Evolutionary conservation across 2,888 invertebrate species (phyloP).

Genomic region (Plusia festucae): DNA sequence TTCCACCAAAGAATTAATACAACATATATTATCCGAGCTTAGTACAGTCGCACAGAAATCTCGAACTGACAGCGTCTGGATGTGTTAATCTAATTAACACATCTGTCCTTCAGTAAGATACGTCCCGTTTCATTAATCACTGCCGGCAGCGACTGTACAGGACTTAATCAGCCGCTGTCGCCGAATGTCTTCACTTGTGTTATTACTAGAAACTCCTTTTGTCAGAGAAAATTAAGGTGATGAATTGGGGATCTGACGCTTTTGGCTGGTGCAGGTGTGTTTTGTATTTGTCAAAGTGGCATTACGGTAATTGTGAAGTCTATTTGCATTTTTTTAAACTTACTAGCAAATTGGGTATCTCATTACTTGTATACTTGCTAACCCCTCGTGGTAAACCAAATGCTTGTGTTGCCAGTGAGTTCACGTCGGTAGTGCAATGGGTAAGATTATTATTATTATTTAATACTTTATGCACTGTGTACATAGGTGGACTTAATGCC

Average conservation of each 20-base stretch:
- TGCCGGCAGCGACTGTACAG: slow-evolving; percentile 61
- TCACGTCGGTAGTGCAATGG: too few species aligned
- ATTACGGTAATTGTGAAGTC: not conserved
- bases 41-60: slow-evolving; percentile 58
- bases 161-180: slow-evolving; percentile 63
- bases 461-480: too few species aligned
- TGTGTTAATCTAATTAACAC: slow-evolving; percentile 79
- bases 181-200: slow-evolving; percentile 57
- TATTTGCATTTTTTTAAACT: too few species aligned
- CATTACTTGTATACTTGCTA: too few species aligned
- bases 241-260: slow-evolving; percentile 26
- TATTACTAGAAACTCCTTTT: slow-evolving; percentile 56
- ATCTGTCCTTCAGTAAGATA: slow-evolving; percentile 69
- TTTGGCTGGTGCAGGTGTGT: not conserved
- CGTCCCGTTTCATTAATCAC: slow-evolving; percentile 77
- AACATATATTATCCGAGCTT: slow-evolving; percentile 55
- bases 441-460: too few species aligned
- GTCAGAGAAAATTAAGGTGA: slow-evolving; percentile 44
- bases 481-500: too few species aligned
- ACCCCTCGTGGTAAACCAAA: too few species aligned
- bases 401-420: too few species aligned
- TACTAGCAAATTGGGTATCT: too few species aligned
- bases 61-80: slow-evolving; percentile 62
- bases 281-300: not conserved
- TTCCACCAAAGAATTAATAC: slow-evolving; percentile 58